These are phyloP conservation scores for Anser cygnoides DNA, from an alignment of 2,113 vertebrate species.

Conservation along the genomic window DNA sequence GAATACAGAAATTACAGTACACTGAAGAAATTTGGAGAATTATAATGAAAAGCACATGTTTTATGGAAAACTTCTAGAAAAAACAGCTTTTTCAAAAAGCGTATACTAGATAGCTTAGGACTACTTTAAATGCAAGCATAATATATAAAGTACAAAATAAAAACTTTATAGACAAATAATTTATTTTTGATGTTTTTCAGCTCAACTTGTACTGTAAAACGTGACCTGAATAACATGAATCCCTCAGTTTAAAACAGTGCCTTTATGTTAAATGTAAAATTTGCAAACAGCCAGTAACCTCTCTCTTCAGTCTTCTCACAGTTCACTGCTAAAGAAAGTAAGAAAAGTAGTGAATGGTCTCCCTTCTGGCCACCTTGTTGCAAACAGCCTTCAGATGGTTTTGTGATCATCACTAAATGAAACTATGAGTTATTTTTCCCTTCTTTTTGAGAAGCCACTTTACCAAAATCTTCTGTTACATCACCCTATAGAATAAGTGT, in stretches of 20 bases:
- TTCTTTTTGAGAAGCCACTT: neutral
- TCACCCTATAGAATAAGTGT: neutral
- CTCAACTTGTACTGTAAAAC: neutral
- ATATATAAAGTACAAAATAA: neutral
- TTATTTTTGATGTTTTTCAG: neutral
- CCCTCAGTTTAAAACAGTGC: neutral
- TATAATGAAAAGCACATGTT: neutral
- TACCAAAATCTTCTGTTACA: rapidly evolving
- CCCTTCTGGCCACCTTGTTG: neutral
- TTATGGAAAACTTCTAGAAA: neutral
- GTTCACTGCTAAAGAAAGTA: neutral
- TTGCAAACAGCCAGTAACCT: neutral
- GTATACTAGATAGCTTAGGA: neutral
- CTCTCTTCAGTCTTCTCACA: neutral
- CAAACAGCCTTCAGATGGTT: neutral
- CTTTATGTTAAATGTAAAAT: neutral
- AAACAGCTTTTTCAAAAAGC: neutral
- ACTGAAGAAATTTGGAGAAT: neutral
- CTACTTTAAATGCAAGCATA: neutral
- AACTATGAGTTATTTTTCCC: neutral
- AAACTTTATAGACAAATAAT: neutral
- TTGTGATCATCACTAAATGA: neutral
- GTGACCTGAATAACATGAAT: neutral
- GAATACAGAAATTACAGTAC: neutral
- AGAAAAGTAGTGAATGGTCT: rapidly evolving